A percentile compares a stretch with the other conserved stretches of the same genome.
These are phyloP conservation scores for Bambusicola thoracicus DNA, from an alignment of 2,113 vertebrate species.

Conservation along the genomic window DNA sequence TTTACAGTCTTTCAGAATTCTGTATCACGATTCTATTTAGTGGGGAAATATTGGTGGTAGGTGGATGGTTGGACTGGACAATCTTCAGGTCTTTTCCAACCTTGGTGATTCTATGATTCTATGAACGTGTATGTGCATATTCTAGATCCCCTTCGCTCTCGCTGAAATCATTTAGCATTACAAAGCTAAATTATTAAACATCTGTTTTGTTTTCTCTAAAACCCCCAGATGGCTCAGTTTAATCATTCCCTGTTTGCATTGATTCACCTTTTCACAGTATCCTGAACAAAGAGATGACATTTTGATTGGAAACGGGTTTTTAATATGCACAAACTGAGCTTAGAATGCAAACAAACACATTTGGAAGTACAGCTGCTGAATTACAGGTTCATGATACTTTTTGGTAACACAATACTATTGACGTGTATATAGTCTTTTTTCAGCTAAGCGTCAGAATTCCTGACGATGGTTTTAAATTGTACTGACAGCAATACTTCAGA, in stretches of 20 bases:
- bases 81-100: no score
- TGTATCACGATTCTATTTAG: not conserved
- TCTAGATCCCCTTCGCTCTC: not conserved
- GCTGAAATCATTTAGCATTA: not conserved
- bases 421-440: not conserved
- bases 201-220: not conserved
- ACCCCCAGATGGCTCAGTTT: not conserved
- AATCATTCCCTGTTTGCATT: not conserved
- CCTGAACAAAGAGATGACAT: not conserved
- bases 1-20: constrained; percentile 40
- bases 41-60: no score
- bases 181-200: constrained; percentile 23
- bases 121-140: not conserved
- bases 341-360: not conserved
- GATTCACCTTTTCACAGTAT: not conserved
- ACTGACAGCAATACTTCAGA: not conserved
- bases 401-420: constrained; percentile 1
- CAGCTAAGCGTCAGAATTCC: not conserved
- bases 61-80: no score
- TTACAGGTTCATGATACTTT: not conserved
- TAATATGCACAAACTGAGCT: not conserved
- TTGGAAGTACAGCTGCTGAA: constrained; percentile 29
- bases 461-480: not conserved
- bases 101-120: no score
- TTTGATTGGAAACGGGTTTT: not conserved